These are phyloP conservation scores for Diplolepis rosae DNA, from an alignment of 2,888 invertebrate species.

Conservation along the genomic window DNA sequence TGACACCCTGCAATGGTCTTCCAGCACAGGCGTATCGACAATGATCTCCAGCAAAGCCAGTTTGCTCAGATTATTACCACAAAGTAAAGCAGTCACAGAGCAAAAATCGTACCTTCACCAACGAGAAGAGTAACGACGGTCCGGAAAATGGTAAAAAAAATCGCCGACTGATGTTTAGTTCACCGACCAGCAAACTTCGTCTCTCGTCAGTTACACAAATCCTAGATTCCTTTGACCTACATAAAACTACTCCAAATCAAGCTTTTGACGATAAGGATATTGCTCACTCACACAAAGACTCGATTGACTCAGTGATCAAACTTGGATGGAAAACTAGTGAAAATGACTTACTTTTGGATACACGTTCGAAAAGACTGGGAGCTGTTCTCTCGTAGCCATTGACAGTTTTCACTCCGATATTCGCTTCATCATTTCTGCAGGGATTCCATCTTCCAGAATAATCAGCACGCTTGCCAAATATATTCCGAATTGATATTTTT, in stretches of 20 bases:
- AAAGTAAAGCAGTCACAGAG: slow-evolving; percentile 57
- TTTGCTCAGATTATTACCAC: slow-evolving; percentile 57
- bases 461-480: slow-evolving; percentile 63
- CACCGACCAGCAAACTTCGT: slow-evolving; percentile 61
- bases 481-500: slow-evolving; percentile 61
- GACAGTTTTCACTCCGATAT: slow-evolving; percentile 31
- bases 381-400: slow-evolving; percentile 64
- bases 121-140: slow-evolving; percentile 50
- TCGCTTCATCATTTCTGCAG: slow-evolving; percentile 45
- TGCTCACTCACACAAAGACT: slow-evolving; percentile 47
- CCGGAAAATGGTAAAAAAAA: slow-evolving; percentile 42
- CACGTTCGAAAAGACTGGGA: slow-evolving; percentile 62
- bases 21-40: slow-evolving; percentile 69
- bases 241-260: slow-evolving; percentile 44
- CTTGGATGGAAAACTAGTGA: slow-evolving; percentile 53
- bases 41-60: slow-evolving; percentile 67
- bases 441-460: slow-evolving; percentile 53
- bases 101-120: slow-evolving; percentile 33
- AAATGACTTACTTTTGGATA: slow-evolving; percentile 58
- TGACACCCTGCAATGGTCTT: slow-evolving; percentile 77
- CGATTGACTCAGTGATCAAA: slow-evolving; percentile 48
- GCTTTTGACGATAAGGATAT: slow-evolving; percentile 38
- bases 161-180: slow-evolving; percentile 62
- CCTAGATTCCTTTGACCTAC: slow-evolving; percentile 54
- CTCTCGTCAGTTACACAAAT: slow-evolving; percentile 62